phyloP scores from a whole-genome alignment of 1,140 invertebrate genomes.

The Harpegnathos saltator region DNA sequence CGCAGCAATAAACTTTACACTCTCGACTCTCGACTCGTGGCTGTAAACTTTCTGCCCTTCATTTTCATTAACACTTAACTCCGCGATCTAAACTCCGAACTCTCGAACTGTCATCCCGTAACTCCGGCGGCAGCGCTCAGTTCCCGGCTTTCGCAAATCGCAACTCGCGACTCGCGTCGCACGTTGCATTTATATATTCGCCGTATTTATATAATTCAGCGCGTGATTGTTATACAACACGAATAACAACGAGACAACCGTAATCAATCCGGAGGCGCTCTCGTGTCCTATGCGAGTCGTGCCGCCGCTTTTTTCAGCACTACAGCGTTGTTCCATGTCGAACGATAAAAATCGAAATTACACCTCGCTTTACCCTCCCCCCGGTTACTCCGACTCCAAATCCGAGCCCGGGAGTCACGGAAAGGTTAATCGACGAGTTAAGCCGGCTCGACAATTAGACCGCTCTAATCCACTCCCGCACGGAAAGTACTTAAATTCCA shows the following conservation, averaged over 20 bases:
- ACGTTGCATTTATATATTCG: conserved; percentile 2
- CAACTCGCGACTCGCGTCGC: conserved; percentile 3
- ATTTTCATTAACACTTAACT: conserved; percentile 56
- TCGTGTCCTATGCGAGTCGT: not conserved
- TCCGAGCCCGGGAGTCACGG: conserved; percentile 8
- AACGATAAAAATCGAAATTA: conserved; percentile 28
- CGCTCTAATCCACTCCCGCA: conserved; percentile 13
- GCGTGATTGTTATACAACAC: not conserved
- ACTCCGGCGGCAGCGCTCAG: conserved; percentile 7
- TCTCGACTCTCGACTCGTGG: conserved; percentile 29
- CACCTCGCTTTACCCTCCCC: not conserved
- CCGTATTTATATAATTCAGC: not conserved
- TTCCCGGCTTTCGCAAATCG: not conserved
- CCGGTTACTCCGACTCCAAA: not conserved
- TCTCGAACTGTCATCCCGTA: conserved; percentile 40
- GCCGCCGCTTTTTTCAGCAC: not conserved
- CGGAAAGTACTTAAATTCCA: conserved; percentile 30
- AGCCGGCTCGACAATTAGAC: conserved; percentile 30
- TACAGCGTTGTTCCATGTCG: not conserved
- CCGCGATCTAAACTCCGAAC: conserved; percentile 28
- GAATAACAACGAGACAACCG: not conserved
- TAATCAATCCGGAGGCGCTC: not conserved
- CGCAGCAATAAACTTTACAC: conserved; percentile 23
- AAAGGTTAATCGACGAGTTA: conserved; percentile 8
- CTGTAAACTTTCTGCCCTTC: conserved; percentile 33